Evolutionary conservation across 2,113 vertebrate genomes (phyloP).

Genomic region (Hemibagrus wyckioides): DNA sequence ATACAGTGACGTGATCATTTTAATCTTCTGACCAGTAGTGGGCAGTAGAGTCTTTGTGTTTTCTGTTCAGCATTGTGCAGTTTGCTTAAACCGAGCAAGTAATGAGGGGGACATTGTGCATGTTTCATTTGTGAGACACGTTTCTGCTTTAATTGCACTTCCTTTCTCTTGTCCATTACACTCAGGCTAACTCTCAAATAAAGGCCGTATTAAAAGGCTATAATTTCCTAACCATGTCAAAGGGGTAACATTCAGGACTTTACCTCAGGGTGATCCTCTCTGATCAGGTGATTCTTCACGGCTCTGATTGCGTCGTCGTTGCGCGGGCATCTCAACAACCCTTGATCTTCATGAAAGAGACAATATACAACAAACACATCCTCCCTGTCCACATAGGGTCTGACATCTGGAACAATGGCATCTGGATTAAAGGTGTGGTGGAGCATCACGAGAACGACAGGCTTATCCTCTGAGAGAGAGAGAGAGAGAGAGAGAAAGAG

Average conservation of each 20-base stretch:
- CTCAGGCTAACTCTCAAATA: too few relatives aligned
- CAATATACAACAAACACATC: conserved; percentile 21
- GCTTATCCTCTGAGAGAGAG: background rate
- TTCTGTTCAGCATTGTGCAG: too few relatives aligned
- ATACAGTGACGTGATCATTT: background rate
- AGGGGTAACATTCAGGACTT: background rate
- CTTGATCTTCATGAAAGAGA: conserved; percentile 13
- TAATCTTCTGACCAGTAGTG: background rate
- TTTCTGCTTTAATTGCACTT: too few relatives aligned
- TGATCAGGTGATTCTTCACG: background rate
- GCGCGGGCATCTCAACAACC: background rate
- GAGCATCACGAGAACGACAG: conserved; percentile 18
- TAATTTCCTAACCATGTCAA: too few relatives aligned
- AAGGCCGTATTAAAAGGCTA: too few relatives aligned
- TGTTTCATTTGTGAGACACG: too few relatives aligned
- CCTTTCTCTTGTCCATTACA: too few relatives aligned
- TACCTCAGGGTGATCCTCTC: too few relatives aligned
- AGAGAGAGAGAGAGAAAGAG: conserved; percentile 8
- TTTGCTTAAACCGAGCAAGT: too few relatives aligned
- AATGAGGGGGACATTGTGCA: too few relatives aligned
- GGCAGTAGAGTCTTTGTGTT: too few relatives aligned
- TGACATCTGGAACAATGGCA: background rate
- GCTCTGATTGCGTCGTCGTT: background rate
- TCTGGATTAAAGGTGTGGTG: conserved; percentile 7
- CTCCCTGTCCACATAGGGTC: background rate